These are phyloP conservation scores for Echeneis naucrates DNA, from an alignment of 2,797 vertebrate species.

Conservation along the genomic window DNA sequence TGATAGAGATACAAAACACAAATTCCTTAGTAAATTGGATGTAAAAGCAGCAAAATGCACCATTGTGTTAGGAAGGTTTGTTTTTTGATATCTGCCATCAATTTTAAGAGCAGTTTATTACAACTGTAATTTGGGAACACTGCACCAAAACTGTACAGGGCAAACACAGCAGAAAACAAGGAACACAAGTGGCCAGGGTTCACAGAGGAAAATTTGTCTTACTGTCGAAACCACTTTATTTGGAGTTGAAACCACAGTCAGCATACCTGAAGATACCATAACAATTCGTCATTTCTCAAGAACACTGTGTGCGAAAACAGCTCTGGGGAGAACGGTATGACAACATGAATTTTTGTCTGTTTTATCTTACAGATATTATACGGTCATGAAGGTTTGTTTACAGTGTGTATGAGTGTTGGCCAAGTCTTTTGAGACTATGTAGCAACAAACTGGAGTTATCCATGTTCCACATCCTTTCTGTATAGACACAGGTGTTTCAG, in stretches of 20 bases:
- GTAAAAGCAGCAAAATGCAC: neutral
- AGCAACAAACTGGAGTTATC: constrained; percentile 1
- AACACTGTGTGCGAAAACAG: neutral
- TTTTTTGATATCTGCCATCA: neutral
- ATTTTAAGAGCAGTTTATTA: neutral
- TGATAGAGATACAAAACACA: constrained; percentile 61
- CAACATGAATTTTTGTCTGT: neutral
- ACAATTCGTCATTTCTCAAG: neutral
- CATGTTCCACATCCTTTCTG: neutral
- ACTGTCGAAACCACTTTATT: neutral
- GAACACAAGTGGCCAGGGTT: neutral
- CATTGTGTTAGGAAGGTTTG: neutral
- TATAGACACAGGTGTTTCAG: neutral
- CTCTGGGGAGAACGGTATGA: neutral
- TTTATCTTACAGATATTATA: neutral
- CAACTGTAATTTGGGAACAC: neutral
- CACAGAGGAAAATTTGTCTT: neutral
- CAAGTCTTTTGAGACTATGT: neutral
- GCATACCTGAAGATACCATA: neutral
- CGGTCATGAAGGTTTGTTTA: neutral
- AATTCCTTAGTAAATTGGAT: neutral
- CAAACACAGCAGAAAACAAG: neutral
- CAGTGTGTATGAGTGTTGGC: neutral
- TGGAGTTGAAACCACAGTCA: neutral
- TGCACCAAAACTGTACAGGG: neutral